Percentiles rank a stretch among this genome's conserved stretches.
phyloP scores from a whole-genome alignment of 1,140 invertebrate species.

The Himalopsyche phryganea region DNA sequence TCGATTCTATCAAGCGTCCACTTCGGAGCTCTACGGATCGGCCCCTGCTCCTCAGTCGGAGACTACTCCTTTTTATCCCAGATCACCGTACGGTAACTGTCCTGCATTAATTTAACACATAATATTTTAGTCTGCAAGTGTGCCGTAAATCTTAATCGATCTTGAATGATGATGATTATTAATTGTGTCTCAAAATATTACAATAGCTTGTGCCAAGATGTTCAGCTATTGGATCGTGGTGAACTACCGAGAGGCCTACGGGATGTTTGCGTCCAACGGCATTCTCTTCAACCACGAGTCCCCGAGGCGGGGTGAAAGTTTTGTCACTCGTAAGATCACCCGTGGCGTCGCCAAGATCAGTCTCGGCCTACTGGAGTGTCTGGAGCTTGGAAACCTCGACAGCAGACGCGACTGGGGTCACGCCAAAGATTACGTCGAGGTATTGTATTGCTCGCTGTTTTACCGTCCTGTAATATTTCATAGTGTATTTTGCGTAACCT shows the following conservation, averaged over 20 bases:
- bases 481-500: too few relatives aligned
- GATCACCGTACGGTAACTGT: conserved; percentile 99
- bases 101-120: too few relatives aligned
- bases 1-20: conserved; percentile 97
- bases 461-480: not conserved
- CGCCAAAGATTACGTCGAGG: conserved; percentile 97
- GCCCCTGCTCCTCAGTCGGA: conserved; percentile 96
- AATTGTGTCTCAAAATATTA: too few relatives aligned
- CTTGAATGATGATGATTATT: too few relatives aligned
- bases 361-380: conserved; percentile 77
- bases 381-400: conserved; percentile 95
- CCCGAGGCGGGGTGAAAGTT: conserved; percentile 95
- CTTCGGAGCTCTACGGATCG: conserved; percentile 98
- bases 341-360: conserved; percentile 95
- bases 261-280: conserved; percentile 97
- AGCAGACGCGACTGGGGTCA: conserved; percentile 98
- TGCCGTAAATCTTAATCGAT: too few relatives aligned
- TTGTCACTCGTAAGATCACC: conserved; percentile 98
- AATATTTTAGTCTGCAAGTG: too few relatives aligned
- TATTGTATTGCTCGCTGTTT: conserved; percentile 39
- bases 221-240: conserved; percentile 99
- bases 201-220: conserved; percentile 92
- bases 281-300: conserved; percentile 99
- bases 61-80: conserved; percentile 97
- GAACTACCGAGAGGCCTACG: conserved; percentile 97